Evolutionary conservation across 2,888 invertebrate species (phyloP).

Genomic region (Dusona sp.): DNA sequence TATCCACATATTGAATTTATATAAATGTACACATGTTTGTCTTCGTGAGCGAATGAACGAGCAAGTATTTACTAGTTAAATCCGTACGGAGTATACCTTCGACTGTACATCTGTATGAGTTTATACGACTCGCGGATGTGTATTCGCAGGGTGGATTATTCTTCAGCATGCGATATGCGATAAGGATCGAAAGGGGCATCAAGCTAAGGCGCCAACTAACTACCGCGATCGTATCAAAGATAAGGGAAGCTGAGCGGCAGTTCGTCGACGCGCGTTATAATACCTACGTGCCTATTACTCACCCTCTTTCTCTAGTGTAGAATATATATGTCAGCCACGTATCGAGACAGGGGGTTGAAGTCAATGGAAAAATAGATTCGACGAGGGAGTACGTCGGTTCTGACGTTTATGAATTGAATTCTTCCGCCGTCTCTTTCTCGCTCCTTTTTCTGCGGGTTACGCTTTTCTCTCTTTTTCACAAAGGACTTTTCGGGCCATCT

Average conservation of each 20-base stretch:
- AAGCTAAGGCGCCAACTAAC: conserved; percentile 83
- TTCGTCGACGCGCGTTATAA: conserved; percentile 58
- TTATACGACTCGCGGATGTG: background rate
- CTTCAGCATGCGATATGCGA: conserved; percentile 71
- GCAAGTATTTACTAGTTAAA: conserved; percentile 33
- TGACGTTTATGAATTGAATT: conserved; percentile 78
- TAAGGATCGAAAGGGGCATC: conserved; percentile 81
- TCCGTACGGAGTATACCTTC: background rate
- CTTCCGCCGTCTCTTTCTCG: conserved; percentile 67
- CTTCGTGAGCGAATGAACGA: conserved; percentile 6
- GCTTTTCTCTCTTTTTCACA: background rate
- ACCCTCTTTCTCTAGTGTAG: background rate
- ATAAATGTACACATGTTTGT: conserved; percentile 4
- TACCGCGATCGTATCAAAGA: conserved; percentile 81
- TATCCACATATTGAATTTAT: background rate
- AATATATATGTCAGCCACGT: conserved; percentile 9
- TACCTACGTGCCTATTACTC: conserved; percentile 49
- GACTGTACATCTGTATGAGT: background rate
- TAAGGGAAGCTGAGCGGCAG: conserved; percentile 68
- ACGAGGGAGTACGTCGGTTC: conserved; percentile 24
- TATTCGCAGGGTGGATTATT: conserved; percentile 9
- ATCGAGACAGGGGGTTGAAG: conserved; percentile 20
- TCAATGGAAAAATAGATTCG: conserved; percentile 30
- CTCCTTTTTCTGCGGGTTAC: background rate
- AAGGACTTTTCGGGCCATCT: background rate